Conservation (phyloP, 2,888 invertebrate species). For the Lasioglossum leucozonium region DNA sequence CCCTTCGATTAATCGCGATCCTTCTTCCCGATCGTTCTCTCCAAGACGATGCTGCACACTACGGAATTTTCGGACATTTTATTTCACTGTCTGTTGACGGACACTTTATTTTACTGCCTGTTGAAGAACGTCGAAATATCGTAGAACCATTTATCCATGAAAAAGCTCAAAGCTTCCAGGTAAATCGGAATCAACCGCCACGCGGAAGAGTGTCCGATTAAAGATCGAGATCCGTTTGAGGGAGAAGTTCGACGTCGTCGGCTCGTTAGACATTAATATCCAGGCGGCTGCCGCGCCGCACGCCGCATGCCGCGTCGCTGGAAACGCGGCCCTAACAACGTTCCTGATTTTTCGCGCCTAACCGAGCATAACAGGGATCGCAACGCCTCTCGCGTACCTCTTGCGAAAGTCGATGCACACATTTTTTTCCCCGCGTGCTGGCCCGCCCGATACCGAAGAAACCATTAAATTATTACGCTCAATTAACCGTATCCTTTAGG, state of each 20-base stretch:
- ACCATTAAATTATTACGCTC: conserved; percentile 66
- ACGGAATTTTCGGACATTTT: background rate
- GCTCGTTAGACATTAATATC: conserved; percentile 1
- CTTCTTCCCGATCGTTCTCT: background rate
- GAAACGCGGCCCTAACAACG: conserved; percentile 10
- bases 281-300: background rate
- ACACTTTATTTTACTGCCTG: background rate
- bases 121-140: too few relatives aligned
- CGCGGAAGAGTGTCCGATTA: background rate
- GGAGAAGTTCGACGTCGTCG: background rate
- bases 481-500: conserved; percentile 63
- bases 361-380: conserved; percentile 57
- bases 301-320: background rate
- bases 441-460: conserved; percentile 59
- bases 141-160: too few relatives aligned
- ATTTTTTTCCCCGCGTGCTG: conserved; percentile 32
- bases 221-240: background rate
- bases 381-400: conserved; percentile 37
- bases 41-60: background rate
- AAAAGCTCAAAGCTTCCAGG: background rate
- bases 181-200: background rate
- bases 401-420: conserved; percentile 60
- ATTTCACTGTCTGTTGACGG: background rate
- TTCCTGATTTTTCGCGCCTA: conserved; percentile 47
- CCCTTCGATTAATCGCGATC: conserved; percentile 46